phyloP scores from a whole-genome alignment of 2,113 vertebrate species.

The Tragelaphus imberbis region DNA sequence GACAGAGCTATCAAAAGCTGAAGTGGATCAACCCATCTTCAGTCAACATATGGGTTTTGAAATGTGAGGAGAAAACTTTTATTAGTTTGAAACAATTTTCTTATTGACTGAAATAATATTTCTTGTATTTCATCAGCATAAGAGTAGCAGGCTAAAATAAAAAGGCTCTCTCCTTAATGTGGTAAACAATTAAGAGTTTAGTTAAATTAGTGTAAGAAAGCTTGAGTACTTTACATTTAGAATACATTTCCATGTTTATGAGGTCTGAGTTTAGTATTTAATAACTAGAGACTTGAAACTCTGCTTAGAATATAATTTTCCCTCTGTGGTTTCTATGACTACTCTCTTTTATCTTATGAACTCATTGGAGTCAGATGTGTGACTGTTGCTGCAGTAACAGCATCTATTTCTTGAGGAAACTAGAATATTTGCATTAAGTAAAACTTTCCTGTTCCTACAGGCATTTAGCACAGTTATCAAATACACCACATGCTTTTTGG shows the following conservation, averaged over 20 bases:
- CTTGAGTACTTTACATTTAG: background rate
- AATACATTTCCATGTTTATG: conserved; percentile 59
- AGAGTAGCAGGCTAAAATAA: background rate
- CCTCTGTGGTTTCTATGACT: conserved; percentile 64
- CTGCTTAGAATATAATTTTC: conserved; percentile 52
- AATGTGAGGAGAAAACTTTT: background rate
- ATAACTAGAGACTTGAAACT: conserved; percentile 54
- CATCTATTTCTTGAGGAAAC: conserved; percentile 53
- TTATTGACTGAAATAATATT: background rate
- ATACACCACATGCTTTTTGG: background rate
- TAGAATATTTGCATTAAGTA: conserved; percentile 61
- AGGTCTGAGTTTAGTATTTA: conserved; percentile 36
- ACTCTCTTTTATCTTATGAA: conserved; percentile 49
- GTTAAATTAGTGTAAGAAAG: background rate
- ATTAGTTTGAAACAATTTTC: background rate
- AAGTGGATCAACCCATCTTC: background rate
- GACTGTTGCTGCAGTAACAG: conserved; percentile 57
- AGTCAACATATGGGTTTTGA: background rate
- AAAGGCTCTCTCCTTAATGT: background rate
- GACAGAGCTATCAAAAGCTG: background rate
- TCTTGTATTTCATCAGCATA: background rate
- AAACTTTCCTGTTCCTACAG: conserved; percentile 24
- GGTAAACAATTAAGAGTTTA: conserved; percentile 25
- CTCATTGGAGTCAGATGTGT: conserved; percentile 48
- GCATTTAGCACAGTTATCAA: conserved; percentile 42